Base-by-base conservation (phyloP, 2,113 vertebrate species). In the Australoheros scitulus region DNA sequence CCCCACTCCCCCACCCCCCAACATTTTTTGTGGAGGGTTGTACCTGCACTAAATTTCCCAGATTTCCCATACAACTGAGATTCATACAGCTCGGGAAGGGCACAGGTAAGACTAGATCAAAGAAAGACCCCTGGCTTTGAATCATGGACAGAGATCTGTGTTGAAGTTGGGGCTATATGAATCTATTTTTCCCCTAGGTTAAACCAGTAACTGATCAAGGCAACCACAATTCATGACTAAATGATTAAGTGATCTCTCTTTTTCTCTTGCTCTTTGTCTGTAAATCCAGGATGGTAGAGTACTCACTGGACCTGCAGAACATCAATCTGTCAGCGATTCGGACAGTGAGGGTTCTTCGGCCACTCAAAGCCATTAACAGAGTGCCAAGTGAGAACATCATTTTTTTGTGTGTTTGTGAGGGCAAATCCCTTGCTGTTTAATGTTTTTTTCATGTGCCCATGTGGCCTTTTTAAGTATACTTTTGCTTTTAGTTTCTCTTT, bases 301-400 rank as follows among this genome's bases (percentile, higher is more conserved):
- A 99, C 89, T 99, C 98, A 1, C 92, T 99, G 95, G 98, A 99
- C 93, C 96, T 99, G 77, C 98, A 99, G 92, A 99, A 99, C 87
- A 99, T 99, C 95, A 99, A 99, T 92, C 95, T 99, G 90, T 99
- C 98, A 1, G 98, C 98, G 88, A 99, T 99, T 87, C 97, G 98
- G 81, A 99, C 98, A 0, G 98, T 99, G 77, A 97, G 98, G 0
- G 98, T 99, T 79, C 97, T 99, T 77, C 96, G 98, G 83, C 98
- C 98, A 4, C 96, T 99, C 90, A 99, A 99, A 97, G 98, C 98
- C 91, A 99, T 99, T 96, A 99, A 99, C 94, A 96, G 98, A 75
- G 98, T 99, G 82, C 98, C 98, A 83, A 99, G 98, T 99, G 94
- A 98, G 98, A 97, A 57, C 17, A 57, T 52, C 57, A 84, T 3